Evolutionary conservation across 2,797 vertebrate species (phyloP).

Genomic region (Bucorvus abyssinicus): DNA sequence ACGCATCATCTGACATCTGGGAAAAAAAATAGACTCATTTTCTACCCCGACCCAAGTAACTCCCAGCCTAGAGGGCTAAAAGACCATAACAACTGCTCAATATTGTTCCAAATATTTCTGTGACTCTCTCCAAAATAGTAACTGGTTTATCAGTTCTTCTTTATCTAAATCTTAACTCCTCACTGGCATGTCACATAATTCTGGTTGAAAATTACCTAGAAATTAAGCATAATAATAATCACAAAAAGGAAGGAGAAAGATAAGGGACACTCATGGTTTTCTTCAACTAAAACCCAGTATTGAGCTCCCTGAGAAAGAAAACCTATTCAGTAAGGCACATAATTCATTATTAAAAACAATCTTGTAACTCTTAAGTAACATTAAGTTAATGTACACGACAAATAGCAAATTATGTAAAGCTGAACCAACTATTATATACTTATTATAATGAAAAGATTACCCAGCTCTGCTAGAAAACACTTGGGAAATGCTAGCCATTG

Average conservation of each 20-base stretch:
- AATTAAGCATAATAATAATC: neutral
- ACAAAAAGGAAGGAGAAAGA: neutral
- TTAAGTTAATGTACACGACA: neutral
- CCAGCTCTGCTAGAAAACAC: neutral
- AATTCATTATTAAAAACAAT: neutral
- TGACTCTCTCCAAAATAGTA: neutral
- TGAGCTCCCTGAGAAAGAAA: neutral
- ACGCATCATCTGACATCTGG: neutral
- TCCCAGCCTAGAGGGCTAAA: neutral
- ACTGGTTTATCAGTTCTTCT: neutral
- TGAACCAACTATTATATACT: neutral
- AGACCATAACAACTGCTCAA: neutral
- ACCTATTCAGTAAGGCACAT: neutral
- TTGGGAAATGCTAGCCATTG: neutral
- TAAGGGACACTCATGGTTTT: neutral
- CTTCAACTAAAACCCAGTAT: neutral
- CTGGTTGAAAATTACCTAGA: neutral
- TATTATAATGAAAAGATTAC: neutral
- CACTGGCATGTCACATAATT: neutral
- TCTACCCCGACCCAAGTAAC: neutral
- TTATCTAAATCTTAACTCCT: neutral
- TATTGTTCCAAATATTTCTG: neutral
- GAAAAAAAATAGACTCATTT: neutral
- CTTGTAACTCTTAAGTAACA: neutral
- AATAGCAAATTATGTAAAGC: neutral